Base-by-base conservation (phyloP, 2,888 invertebrate genomes). In the Callosobruchus maculatus region DNA sequence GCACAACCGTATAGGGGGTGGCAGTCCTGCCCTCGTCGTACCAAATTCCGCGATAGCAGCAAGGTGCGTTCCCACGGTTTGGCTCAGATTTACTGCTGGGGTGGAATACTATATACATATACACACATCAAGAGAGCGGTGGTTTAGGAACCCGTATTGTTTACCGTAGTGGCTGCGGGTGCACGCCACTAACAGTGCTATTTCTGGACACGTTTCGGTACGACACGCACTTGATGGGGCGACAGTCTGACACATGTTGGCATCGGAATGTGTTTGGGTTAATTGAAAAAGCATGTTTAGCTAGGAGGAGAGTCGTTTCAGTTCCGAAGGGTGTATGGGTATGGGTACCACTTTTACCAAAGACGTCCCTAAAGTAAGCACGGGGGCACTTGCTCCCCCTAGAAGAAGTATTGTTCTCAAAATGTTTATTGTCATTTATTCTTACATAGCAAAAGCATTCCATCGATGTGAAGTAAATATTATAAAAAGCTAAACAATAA, bases 1-100 rank as follows among this genome's bases (percentile, higher is more conserved):
- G 13, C 49, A 49, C 49, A 13, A 49, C 49, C 49, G 49, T 49
- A 49, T 49, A 26, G 49, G 49, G 49, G 49, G 49, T 49, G 49
- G 49, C 13, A 49, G 49, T 18, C 49, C 5, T 18, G 9, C 49
- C 49, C 49, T 49, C 49, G 13, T 49, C 13, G 13, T 49, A 49
- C 49, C 49, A 18, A 49, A 49, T 49, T 49, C 49, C 49, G 75
- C 73, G 74, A 74, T 77, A 75, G 73, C 74, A 74, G 74, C 49
- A 73, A 30, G 77, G 76, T 70, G 76, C 75, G 75, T 78, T 78
- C 78, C 78, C 78, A 78, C 78, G 76, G 74, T 78, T 72, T 76
- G 74, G 49, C 49, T 72, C 74, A 72, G 74, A 74, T 71, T 75
- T 78, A 74, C 72, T 22, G 73, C 73, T 72, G 73, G 76, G 76